A percentile compares a stretch with the other conserved stretches of the same genome.
These are phyloP conservation scores for Zophobas atratus DNA, from an alignment of 1,140 invertebrate species.

Conservation along the genomic window DNA sequence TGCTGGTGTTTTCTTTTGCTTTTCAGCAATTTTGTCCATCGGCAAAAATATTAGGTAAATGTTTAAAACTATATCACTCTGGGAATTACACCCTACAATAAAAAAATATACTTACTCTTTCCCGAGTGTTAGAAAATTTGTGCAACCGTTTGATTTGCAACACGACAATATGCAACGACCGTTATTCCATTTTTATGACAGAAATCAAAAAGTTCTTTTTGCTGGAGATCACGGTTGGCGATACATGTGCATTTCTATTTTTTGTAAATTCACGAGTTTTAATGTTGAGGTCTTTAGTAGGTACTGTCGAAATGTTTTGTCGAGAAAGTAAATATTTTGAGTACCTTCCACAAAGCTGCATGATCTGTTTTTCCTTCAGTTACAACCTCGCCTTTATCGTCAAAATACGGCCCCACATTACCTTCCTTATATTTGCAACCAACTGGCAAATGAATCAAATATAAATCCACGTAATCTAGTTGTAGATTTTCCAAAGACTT, in stretches of 20 bases:
- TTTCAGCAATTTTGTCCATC: too few species aligned
- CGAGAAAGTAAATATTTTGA: background rate
- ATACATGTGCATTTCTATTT: conserved; percentile 31
- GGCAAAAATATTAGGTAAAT: too few species aligned
- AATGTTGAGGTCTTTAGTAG: conserved; percentile 62
- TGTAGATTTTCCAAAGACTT: conserved; percentile 53
- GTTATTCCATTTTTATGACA: conserved; percentile 47
- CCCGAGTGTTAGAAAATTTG: conserved; percentile 59
- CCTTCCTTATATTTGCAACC: background rate
- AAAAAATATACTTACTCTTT: too few species aligned
- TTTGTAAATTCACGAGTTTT: too few species aligned
- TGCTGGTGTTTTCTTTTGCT: too few species aligned
- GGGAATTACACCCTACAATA: too few species aligned
- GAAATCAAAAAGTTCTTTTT: conserved; percentile 80
- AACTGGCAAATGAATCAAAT: conserved; percentile 55
- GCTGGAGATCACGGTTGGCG: conserved; percentile 77
- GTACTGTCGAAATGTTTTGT: conserved; percentile 61
- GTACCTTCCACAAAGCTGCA: conserved; percentile 79
- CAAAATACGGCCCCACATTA: background rate
- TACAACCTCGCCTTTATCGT: conserved; percentile 70
- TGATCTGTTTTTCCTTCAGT: conserved; percentile 79
- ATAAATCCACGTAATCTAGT: conserved; percentile 54
- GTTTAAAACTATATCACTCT: too few species aligned
- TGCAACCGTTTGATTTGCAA: too few species aligned
- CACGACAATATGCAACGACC: too few species aligned